A percentile compares a stretch with the other conserved stretches of the same genome.
These are phyloP conservation scores for Scomberomorus guttatus DNA, from an alignment of 2,797 vertebrate species.

Conservation along the genomic window DNA sequence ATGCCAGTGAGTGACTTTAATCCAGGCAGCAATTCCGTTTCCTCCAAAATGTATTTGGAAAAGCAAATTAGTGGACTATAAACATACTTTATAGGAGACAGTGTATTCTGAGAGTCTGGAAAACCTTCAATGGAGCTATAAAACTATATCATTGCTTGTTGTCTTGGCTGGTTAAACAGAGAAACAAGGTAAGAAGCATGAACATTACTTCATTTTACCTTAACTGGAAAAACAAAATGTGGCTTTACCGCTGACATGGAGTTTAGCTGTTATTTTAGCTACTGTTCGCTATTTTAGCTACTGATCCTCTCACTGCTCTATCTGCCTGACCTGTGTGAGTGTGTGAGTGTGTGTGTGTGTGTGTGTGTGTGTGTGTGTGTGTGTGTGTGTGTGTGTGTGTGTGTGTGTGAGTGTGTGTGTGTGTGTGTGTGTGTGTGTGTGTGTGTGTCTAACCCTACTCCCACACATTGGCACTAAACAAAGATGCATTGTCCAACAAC, in stretches of 20 bases:
- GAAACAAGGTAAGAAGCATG: constrained; percentile 8
- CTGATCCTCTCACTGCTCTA: constrained; percentile 15
- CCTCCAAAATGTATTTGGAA: no score
- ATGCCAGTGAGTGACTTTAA: no score
- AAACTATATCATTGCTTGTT: constrained; percentile 19
- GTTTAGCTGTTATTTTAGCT: constrained; percentile 20
- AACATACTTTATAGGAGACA: not conserved
- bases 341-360: no score
- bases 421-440: not conserved
- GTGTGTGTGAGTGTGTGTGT: not conserved
- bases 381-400: no score
- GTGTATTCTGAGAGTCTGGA: not conserved
- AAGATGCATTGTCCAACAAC: constrained; percentile 33
- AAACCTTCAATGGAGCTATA: constrained; percentile 21
- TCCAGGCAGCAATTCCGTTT: no score
- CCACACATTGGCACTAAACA: constrained; percentile 46
- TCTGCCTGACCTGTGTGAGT: constrained; percentile 4
- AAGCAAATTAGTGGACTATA: no score
- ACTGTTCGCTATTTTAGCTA: constrained; percentile 1
- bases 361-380: no score
- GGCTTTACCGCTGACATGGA: constrained; percentile 2
- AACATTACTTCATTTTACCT: constrained; percentile 22
- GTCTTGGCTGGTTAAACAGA: constrained; percentile 38
- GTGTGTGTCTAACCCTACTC: constrained; percentile 41
- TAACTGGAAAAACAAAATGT: constrained; percentile 16